Percentiles rank a stretch among this genome's conserved stretches.
Conservation (phyloP, 2,113 vertebrate genomes). For the Phodopus roborovskii region DNA sequence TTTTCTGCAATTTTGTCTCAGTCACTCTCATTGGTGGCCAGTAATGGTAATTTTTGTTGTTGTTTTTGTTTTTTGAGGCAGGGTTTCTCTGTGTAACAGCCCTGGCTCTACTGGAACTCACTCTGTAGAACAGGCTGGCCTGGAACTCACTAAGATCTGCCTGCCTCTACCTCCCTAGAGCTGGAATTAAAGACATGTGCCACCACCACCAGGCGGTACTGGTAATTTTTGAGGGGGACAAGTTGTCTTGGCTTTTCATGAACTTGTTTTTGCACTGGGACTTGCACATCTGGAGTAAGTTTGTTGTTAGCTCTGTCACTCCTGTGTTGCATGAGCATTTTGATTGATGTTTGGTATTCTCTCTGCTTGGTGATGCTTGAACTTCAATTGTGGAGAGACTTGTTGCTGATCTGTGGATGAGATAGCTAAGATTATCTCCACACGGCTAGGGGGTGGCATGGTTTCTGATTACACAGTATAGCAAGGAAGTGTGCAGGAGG, state of each 20-base stretch:
- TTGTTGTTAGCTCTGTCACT: not conserved
- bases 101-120: too few species aligned
- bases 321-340: not conserved
- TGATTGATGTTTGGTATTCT: not conserved
- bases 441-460: not conserved
- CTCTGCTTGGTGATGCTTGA: not conserved
- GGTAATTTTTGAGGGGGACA: not conserved
- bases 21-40: not conserved
- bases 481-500: not conserved
- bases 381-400: not conserved
- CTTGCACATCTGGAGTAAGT: not conserved
- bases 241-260: not conserved
- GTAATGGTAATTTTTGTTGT: not conserved
- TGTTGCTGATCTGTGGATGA: not conserved
- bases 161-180: too few species aligned
- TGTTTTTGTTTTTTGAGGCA: too few species aligned
- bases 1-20: not conserved
- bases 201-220: not conserved
- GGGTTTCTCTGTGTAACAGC: too few species aligned
- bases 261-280: not conserved
- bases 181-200: too few species aligned
- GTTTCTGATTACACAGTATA: not conserved
- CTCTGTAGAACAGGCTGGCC: too few species aligned
- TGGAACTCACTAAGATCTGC: too few species aligned
- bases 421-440: not conserved